These are phyloP conservation scores for Sepioteuthis lessoniana DNA, from an alignment of 2,888 invertebrate species.

Conservation along the genomic window DNA sequence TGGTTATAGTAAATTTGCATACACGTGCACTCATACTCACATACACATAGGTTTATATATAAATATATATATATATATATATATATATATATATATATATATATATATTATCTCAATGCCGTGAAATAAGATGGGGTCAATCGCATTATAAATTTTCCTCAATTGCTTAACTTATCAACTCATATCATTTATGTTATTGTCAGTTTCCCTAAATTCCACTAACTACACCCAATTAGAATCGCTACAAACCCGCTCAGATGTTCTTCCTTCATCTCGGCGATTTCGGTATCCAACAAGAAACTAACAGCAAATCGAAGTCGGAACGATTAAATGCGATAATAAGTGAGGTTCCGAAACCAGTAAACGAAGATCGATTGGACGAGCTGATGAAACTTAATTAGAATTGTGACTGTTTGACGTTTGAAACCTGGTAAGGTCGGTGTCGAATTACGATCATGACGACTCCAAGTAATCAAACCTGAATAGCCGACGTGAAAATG, in stretches of 20 bases:
- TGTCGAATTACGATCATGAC: not conserved
- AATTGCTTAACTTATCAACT: no score
- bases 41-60: no score
- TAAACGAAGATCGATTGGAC: not conserved
- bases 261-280: not conserved
- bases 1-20: no score
- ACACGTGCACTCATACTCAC: no score
- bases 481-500: not conserved
- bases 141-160: no score
- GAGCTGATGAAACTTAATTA: slow-evolving; percentile 20
- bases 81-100: not conserved
- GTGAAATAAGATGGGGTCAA: no score
- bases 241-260: no score
- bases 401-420: not conserved
- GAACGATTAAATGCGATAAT: not conserved
- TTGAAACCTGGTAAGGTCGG: not conserved
- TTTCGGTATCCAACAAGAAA: not conserved
- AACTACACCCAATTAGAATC: no score
- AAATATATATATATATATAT: no score
- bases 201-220: no score
- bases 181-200: no score
- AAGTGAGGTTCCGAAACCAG: not conserved
- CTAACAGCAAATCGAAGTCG: not conserved
- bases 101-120: not conserved
- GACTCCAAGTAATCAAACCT: not conserved